Conservation (phyloP, 2,888 invertebrate genomes). For the Trypoxylon attenuatum region DNA sequence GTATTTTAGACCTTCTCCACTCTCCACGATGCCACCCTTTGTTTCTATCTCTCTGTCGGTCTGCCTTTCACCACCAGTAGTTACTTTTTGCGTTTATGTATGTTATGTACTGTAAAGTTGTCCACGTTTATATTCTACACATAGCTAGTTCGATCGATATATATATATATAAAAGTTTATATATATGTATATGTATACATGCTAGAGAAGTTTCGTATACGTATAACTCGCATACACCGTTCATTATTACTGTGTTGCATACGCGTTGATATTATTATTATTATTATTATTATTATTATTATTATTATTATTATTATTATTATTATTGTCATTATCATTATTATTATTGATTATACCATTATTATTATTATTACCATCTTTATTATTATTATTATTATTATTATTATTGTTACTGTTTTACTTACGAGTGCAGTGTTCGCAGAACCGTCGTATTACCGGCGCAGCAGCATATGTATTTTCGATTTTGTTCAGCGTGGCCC, state of each 20-base stretch:
- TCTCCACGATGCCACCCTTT: neutral
- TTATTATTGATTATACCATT: conserved; percentile 32
- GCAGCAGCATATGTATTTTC: conserved; percentile 7
- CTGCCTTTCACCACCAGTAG: conserved; percentile 33
- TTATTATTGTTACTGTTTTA: conserved; percentile 45
- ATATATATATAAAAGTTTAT: conserved; percentile 28
- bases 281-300: conserved; percentile 43
- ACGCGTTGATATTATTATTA: conserved; percentile 63
- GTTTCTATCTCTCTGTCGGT: neutral
- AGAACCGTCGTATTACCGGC: conserved; percentile 43
- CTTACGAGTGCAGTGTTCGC: conserved; percentile 46
- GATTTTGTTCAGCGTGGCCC: neutral
- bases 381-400: conserved; percentile 38
- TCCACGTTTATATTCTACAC: conserved; percentile 52
- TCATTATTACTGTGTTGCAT: conserved; percentile 61
- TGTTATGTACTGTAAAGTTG: conserved; percentile 67
- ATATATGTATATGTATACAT: conserved; percentile 43
- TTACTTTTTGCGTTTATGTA: conserved; percentile 59
- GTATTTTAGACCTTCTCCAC: too few relatives aligned
- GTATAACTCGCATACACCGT: conserved; percentile 55
- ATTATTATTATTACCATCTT: conserved; percentile 39
- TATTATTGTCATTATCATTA: conserved; percentile 34
- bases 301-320: conserved; percentile 27
- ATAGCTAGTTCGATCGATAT: conserved; percentile 30
- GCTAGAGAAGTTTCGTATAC: conserved; percentile 43